Evolutionary conservation across 1,140 invertebrate genomes (phyloP).

Genomic region (Matsumurasca onukii): DNA sequence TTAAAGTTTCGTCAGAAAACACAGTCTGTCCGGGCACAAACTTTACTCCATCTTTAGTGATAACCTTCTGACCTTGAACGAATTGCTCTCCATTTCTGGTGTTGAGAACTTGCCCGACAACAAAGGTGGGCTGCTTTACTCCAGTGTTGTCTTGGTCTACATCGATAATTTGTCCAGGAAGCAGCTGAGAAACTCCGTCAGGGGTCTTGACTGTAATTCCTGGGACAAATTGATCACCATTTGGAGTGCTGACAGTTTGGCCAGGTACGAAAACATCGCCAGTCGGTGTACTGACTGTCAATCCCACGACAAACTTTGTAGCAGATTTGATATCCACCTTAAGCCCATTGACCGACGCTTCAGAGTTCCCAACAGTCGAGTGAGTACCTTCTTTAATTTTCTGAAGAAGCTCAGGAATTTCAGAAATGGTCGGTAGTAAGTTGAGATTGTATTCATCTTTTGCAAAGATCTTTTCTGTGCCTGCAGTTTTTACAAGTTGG

Average conservation of each 20-base stretch:
- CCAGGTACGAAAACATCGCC: slow-evolving; percentile 59
- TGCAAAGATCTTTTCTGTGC: slow-evolving; percentile 58
- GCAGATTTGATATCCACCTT: slow-evolving; percentile 63
- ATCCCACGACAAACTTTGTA: slow-evolving; percentile 54
- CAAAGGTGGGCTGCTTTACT: slow-evolving; percentile 56
- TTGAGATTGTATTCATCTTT: slow-evolving; percentile 51
- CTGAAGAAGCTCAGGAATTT: slow-evolving; percentile 62
- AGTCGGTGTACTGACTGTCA: slow-evolving; percentile 48
- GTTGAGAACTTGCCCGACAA: slow-evolving; percentile 64
- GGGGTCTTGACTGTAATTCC: slow-evolving; percentile 71
- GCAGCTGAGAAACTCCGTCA: slow-evolving; percentile 57
- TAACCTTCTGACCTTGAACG: slow-evolving; percentile 59
- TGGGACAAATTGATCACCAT: slow-evolving; percentile 66
- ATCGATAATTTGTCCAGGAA: slow-evolving; percentile 66
- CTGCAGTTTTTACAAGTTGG: slow-evolving; percentile 56
- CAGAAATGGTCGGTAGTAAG: slow-evolving; percentile 60
- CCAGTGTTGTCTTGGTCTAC: slow-evolving; percentile 59
- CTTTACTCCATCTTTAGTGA: slow-evolving; percentile 44
- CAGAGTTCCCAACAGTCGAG: slow-evolving; percentile 54
- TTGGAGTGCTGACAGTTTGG: slow-evolving; percentile 67
- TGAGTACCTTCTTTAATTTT: slow-evolving; percentile 58
- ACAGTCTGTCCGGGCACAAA: slow-evolving; percentile 75
- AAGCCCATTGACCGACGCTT: slow-evolving; percentile 58
- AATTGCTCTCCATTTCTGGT: slow-evolving; percentile 66
- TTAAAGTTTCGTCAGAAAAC: slow-evolving; percentile 62